A percentile compares a stretch with the other conserved stretches of the same genome.
Evolutionary conservation across 1,140 invertebrate species (phyloP).

Genomic region (Drosophila pseudoananassae): DNA sequence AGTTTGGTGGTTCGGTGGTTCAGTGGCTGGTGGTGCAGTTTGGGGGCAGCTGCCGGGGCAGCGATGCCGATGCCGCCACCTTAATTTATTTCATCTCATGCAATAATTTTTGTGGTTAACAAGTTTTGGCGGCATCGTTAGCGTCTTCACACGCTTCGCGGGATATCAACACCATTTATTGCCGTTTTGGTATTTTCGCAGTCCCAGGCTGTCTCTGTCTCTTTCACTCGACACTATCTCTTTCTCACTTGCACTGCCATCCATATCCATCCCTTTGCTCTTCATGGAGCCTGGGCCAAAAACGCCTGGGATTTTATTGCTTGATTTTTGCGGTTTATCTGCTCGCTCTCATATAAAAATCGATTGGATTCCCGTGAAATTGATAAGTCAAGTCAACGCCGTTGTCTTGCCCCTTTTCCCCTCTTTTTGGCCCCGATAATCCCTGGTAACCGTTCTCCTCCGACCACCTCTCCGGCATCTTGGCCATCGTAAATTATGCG

Average conservation of each 20-base stretch:
- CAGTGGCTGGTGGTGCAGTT: slow-evolving; percentile 9
- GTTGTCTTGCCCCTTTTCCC: slow-evolving; percentile 12
- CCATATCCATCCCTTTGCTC: slow-evolving; percentile 45
- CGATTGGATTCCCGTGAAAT: slow-evolving; percentile 83
- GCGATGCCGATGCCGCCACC: slow-evolving; percentile 69
- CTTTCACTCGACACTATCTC: slow-evolving; percentile 1
- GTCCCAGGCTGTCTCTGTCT: slow-evolving; percentile 42
- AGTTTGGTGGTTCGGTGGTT: slow-evolving; percentile 44
- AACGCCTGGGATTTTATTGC: slow-evolving; percentile 69
- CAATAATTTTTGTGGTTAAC: slow-evolving; percentile 83
- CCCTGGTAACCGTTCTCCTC: not conserved
- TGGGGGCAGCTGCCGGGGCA: slow-evolving; percentile 37
- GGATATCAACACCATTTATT: slow-evolving; percentile 84
- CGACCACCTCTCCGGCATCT: slow-evolving; percentile 16
- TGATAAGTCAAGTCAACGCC: slow-evolving; percentile 83
- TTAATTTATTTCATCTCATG: slow-evolving; percentile 83
- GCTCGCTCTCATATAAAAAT: slow-evolving; percentile 82
- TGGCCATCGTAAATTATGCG: slow-evolving; percentile 76
- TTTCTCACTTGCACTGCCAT: slow-evolving; percentile 55
- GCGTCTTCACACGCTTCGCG: slow-evolving; percentile 83
- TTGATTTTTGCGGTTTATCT: slow-evolving; percentile 83
- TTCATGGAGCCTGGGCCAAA: slow-evolving; percentile 33
- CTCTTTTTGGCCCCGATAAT: not conserved
- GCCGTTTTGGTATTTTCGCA: slow-evolving; percentile 81
- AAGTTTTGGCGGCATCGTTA: slow-evolving; percentile 83